These are phyloP conservation scores for Zaprionus taronus DNA, from an alignment of 1,140 invertebrate species.

Conservation along the genomic window DNA sequence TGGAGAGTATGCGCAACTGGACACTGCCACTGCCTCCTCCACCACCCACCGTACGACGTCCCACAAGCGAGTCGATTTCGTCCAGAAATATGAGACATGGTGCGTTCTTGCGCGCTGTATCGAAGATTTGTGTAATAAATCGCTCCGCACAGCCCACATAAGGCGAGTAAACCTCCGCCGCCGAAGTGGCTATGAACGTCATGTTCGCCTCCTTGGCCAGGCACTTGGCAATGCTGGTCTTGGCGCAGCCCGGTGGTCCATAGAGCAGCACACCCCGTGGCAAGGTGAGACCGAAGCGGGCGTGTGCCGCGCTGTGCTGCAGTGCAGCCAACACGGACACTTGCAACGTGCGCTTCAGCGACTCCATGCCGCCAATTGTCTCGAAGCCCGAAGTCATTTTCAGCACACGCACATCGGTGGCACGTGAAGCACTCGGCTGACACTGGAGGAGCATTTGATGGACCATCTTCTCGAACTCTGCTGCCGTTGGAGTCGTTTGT, in stretches of 20 bases:
- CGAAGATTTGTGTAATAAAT: constrained; percentile 87
- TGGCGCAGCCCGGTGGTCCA: constrained; percentile 91
- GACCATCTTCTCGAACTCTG: constrained; percentile 44
- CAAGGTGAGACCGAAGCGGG: constrained; percentile 86
- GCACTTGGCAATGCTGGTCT: constrained; percentile 89
- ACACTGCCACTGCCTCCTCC: constrained; percentile 84
- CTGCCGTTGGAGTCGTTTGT: background rate
- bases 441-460: constrained; percentile 23
- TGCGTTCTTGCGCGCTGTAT: constrained; percentile 87
- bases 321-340: constrained; percentile 89
- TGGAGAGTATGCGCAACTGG: constrained; percentile 88
- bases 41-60: constrained; percentile 84
- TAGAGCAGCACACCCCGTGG: constrained; percentile 88
- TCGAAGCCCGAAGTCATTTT: constrained; percentile 85
- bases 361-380: constrained; percentile 88
- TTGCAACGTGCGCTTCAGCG: constrained; percentile 87
- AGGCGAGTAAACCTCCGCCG: constrained; percentile 89
- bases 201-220: constrained; percentile 87
- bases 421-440: constrained; percentile 85
- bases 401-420: constrained; percentile 86
- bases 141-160: constrained; percentile 89
- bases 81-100: constrained; percentile 91
- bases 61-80: constrained; percentile 89
- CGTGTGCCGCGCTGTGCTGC: constrained; percentile 87
- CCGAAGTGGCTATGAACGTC: constrained; percentile 87